These are phyloP conservation scores for Leucoma salicis DNA, from an alignment of 2,888 invertebrate species.

Conservation along the genomic window DNA sequence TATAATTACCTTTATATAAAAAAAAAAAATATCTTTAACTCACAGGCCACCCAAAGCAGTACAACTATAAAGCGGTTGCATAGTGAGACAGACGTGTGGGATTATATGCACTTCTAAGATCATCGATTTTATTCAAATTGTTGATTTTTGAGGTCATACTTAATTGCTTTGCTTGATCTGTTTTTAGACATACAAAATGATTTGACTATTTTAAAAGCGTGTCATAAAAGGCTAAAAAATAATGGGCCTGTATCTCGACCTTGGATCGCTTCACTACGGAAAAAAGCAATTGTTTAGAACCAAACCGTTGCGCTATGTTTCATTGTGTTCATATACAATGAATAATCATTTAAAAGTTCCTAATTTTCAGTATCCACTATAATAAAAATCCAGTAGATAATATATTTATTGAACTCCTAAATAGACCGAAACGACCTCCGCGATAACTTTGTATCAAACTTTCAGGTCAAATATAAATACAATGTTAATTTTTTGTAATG, in stretches of 20 bases:
- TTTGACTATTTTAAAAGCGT: neutral
- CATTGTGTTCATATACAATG: slow-evolving; percentile 12
- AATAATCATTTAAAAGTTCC: no score
- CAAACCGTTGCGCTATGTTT: slow-evolving; percentile 7
- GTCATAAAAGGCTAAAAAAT: neutral
- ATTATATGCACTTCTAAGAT: neutral
- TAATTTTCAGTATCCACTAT: no score
- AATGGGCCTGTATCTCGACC: neutral
- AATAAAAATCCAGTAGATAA: no score
- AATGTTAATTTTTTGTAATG: no score
- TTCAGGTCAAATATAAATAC: slow-evolving; percentile 28
- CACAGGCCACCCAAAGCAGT: no score
- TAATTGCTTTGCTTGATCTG: neutral
- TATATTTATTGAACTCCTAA: slow-evolving; percentile 37
- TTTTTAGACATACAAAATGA: neutral
- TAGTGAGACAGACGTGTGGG: slow-evolving; percentile 19
- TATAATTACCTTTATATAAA: no score
- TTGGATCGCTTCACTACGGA: neutral
- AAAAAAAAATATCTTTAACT: no score
- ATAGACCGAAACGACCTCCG: slow-evolving; percentile 46
- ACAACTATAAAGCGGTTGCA: no score
- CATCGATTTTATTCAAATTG: neutral
- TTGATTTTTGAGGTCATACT: neutral
- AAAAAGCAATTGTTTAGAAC: neutral
- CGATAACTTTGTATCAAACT: slow-evolving; percentile 36